Conservation (phyloP, 2,797 vertebrate species). For the Parauchenoglanis punctatus region DNA sequence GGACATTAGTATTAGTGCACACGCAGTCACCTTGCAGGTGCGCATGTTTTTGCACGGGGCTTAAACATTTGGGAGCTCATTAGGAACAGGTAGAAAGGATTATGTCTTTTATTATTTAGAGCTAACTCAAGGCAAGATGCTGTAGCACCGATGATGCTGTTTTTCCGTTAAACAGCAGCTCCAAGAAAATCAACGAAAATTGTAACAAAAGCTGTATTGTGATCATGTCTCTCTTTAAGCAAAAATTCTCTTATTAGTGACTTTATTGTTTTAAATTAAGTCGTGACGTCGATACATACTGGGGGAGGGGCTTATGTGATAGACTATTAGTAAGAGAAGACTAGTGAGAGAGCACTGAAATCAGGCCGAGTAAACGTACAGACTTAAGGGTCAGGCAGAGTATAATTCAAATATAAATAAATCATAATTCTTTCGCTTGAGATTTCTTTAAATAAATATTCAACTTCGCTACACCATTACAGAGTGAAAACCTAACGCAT, state of each 20-base stretch:
- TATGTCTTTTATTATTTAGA: constrained; percentile 50
- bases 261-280: not conserved
- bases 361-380: not conserved
- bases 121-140: not conserved
- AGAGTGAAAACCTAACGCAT: not conserved
- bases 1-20: not conserved
- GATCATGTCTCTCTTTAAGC: not conserved
- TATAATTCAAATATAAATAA: not conserved
- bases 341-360: not conserved
- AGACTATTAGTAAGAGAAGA: not conserved
- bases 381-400: not conserved
- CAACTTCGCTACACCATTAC: not conserved
- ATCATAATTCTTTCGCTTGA: too few species aligned
- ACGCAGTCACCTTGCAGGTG: not conserved
- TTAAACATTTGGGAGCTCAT: constrained; percentile 46
- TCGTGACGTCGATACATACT: not conserved
- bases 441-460: not conserved
- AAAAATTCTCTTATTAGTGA: not conserved
- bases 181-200: not conserved
- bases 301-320: not conserved
- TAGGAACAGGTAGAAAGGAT: constrained; percentile 56
- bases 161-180: not conserved
- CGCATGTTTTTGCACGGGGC: not conserved
- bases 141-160: not conserved
- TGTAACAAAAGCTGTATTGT: not conserved